These are phyloP conservation scores for Odontocerum albicorne DNA, from an alignment of 2,888 invertebrate genomes.

Conservation along the genomic window DNA sequence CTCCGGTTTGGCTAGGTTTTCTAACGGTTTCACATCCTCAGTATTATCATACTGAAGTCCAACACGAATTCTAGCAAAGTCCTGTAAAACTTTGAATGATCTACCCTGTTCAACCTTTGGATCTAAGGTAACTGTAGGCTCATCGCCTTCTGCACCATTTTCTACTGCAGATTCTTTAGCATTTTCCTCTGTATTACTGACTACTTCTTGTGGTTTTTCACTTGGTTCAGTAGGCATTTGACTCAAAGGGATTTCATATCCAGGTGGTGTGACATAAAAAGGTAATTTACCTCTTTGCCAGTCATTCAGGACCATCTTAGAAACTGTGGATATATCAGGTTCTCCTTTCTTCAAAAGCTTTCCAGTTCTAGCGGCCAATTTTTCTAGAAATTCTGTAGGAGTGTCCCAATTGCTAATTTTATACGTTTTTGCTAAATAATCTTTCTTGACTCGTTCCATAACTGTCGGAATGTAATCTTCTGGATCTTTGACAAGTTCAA, in stretches of 20 bases:
- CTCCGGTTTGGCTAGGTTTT: constrained; percentile 48
- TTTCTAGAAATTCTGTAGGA: constrained; percentile 86
- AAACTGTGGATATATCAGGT: constrained; percentile 84
- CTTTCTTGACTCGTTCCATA: constrained; percentile 81
- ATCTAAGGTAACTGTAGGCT: constrained; percentile 46
- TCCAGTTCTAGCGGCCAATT: constrained; percentile 83
- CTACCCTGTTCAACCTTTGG: constrained; percentile 44
- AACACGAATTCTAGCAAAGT: constrained; percentile 79
- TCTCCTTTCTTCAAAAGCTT: constrained; percentile 96
- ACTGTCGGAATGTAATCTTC: constrained; percentile 92
- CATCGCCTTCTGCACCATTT: constrained; percentile 40
- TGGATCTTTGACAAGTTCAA: constrained; percentile 90
- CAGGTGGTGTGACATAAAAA: constrained; percentile 88
- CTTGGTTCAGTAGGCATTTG: constrained; percentile 41
- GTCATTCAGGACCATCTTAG: constrained; percentile 96
- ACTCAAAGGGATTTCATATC: constrained; percentile 71
- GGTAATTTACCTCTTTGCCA: constrained; percentile 98
- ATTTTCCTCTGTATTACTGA: constrained; percentile 21
- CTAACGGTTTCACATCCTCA: constrained; percentile 64
- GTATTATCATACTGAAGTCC: constrained; percentile 67
- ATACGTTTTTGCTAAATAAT: constrained; percentile 90
- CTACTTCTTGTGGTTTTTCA: constrained; percentile 38
- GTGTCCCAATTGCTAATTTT: constrained; percentile 81
- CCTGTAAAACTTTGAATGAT: constrained; percentile 68
- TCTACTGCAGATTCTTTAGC: constrained; percentile 35